Evolutionary conservation across 2,113 vertebrate genomes (phyloP), one percentile per base, ranked within the genome.

Genomic region (Melanerpes formicivorus): DNA sequence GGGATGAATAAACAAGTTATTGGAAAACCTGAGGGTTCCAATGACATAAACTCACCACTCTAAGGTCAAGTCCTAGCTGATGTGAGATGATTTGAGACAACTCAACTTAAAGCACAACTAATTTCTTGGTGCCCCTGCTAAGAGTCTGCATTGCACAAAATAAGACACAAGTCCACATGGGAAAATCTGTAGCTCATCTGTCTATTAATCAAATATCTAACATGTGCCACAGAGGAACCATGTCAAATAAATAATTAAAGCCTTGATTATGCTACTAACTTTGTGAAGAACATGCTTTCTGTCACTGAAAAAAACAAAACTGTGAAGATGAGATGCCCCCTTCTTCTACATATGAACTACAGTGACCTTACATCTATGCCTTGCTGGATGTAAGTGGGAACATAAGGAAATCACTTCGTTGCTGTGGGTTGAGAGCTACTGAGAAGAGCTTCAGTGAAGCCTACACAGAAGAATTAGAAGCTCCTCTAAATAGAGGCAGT

Each of bases 1-100:
- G 72, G 25, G 7, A 8, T 77, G 55, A 93, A 93, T 66, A 88
- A 92, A 80, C 19, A 87, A 80, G 71, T 64, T 34, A 69, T 32
- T 86, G 90, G 23, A 91, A 95, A 92, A 87, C 9, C n/a, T 63
- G 26, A 72, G 11, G 29, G 21, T 1, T 89, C 18, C 59, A 40
- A 10, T 52, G 44, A 86, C 50, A 77, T 13, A 85, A 91, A 84
- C 13, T 5, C 11, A 1, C 30, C 63, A 10, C 82, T 58, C 14
- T 6, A 19, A 54, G 44, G 19, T 56, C 3, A 0, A 78, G 25
- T 34, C 58, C 23, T 32, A 75, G 69, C 5, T 18, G 4, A 72
- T 2, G 18, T 26, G 40, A 69, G 22, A 78, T 50, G 1, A 64
- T 23, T 10, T 64, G n/a, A 3, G 12, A 17, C 7, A 64, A 37